Evolutionary conservation across 2,888 invertebrate species (phyloP), one percentile per base, ranked within the genome.

Genomic region (Rhagonycha fulva): DNA sequence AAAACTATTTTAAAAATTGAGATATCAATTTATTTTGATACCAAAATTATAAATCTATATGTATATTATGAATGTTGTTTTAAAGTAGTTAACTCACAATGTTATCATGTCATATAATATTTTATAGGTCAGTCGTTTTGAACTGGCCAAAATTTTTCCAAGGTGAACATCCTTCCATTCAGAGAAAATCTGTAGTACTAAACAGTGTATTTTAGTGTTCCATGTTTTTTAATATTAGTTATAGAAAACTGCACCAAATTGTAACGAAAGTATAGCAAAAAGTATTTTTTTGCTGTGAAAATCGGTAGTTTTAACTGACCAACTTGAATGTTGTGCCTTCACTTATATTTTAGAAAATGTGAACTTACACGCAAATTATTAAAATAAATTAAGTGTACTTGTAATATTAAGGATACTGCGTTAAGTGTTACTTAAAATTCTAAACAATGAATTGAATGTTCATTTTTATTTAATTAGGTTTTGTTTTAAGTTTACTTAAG

Each of bases 341-440:
- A 47, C 47, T 47, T 47, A 47, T 47, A 47, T 47, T 47, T 47
- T 47, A 47, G 47, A 47, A 47, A 47, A n/a, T 47, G 47, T 47
- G 47, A 7, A 47, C n/a, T n/a, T 47, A 47, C 47, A 47, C 47
- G n/a, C 47, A 47, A 47, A 47, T n/a, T 63, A 24, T 23, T 63
- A 63, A 63, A 24, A 19, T 23, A n/a, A 63, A 63, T 24, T 63
- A 63, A 24, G 63, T 63, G 63, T 19, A 23, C 24, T 24, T 23
- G 14, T 23, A 63, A 19, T 24, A n/a, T 19, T 23, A 63, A 72
- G n/a, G 32, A 73, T 73, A 19, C 70, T 62, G 19, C 72, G 68
- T 19, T 71, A 77, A 19, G 32, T n/a, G 12, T 12, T 47, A 47
- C 47, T 47, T n/a, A 47, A 47, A 47, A 47, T 47, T n/a, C 7